Evolutionary conservation across 2,113 vertebrate genomes (phyloP).

Genomic region (Chloebia gouldiae): DNA sequence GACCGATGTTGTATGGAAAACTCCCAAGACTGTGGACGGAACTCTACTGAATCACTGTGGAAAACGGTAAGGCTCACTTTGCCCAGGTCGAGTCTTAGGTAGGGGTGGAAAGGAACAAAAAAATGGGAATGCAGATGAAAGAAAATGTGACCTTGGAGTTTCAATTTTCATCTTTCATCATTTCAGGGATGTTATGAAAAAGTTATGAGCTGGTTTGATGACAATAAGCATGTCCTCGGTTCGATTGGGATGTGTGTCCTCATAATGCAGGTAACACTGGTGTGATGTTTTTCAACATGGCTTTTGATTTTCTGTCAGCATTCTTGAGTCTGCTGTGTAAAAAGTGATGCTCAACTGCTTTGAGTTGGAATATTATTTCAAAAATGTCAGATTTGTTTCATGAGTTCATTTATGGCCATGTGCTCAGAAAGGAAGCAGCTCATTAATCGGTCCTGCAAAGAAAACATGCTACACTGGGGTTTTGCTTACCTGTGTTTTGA

Average conservation of each 20-base stretch:
- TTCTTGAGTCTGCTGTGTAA: neutral
- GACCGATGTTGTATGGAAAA: conserved; percentile 97
- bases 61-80: conserved; percentile 75
- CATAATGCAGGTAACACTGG: conserved; percentile 87
- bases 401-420: neutral
- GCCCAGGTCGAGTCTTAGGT: too few relatives aligned
- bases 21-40: conserved; percentile 91
- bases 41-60: conserved; percentile 88
- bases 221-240: conserved; percentile 92
- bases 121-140: neutral
- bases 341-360: neutral
- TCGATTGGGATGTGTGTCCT: conserved; percentile 91
- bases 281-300: neutral
- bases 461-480: neutral
- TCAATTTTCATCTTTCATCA: neutral
- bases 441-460: neutral
- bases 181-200: conserved; percentile 93
- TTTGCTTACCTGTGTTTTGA: neutral
- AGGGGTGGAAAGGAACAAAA: neutral
- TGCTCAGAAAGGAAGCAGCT: neutral
- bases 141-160: neutral
- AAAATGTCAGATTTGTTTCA: neutral
- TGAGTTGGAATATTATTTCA: neutral
- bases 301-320: neutral
- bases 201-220: conserved; percentile 91